Evolutionary conservation across 2,113 vertebrate species (phyloP).

Genomic region (Ammospiza caudacuta): DNA sequence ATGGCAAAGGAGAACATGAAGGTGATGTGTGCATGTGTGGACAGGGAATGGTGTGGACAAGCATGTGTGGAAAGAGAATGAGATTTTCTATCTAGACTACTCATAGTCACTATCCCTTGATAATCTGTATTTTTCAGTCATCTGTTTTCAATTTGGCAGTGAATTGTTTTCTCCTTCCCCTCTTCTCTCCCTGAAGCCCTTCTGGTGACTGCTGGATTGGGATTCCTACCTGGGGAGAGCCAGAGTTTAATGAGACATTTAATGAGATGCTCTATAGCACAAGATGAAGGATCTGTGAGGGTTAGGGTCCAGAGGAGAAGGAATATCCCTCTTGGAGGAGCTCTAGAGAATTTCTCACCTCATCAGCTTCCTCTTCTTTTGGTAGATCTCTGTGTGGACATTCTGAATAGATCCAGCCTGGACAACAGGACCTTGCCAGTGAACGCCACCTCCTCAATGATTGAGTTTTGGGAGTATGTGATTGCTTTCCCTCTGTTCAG

Average conservation of each 20-base stretch:
- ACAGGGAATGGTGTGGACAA: background rate
- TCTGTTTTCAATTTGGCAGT: conserved; percentile 4
- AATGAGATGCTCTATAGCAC: background rate
- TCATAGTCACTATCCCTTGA: background rate
- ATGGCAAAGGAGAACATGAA: background rate
- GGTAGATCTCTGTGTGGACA: conserved; percentile 82
- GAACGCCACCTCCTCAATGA: conserved; percentile 84
- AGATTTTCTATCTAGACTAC: background rate
- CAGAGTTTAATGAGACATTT: background rate
- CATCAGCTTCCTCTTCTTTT: conserved; percentile 42
- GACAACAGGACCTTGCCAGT: conserved; percentile 29
- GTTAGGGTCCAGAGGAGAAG: background rate
- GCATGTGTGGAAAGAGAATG: background rate
- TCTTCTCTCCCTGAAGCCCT: background rate
- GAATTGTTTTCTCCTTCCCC: background rate
- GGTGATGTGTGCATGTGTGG: background rate
- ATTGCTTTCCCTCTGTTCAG: background rate
- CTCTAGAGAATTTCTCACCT: background rate
- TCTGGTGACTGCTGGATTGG: background rate
- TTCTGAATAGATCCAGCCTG: conserved; percentile 68
- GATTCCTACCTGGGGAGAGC: background rate
- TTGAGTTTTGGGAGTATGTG: conserved; percentile 96
- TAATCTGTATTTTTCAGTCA: background rate
- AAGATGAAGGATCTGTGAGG: background rate
- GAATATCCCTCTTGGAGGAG: background rate